These are phyloP conservation scores for Trichomalopsis sarcophagae DNA, from an alignment of 1,140 invertebrate species.

Conservation along the genomic window DNA sequence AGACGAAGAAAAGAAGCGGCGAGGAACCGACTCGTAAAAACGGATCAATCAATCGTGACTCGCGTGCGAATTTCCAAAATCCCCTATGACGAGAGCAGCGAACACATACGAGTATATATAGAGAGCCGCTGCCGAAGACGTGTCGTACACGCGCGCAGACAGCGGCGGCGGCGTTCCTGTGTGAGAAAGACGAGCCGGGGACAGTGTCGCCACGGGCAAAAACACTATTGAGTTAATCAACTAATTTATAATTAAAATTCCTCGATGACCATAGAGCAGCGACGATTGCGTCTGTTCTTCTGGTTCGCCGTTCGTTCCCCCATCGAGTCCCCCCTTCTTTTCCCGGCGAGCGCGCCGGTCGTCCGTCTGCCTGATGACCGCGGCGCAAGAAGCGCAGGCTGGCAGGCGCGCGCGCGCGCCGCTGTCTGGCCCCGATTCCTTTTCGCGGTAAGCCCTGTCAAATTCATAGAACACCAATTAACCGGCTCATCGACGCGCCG, in stretches of 20 bases:
- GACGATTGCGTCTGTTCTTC: slow-evolving; percentile 31
- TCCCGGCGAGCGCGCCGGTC: slow-evolving; percentile 23
- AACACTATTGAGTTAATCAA: slow-evolving; percentile 77
- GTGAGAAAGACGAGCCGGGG: slow-evolving; percentile 60
- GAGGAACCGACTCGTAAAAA: slow-evolving; percentile 25
- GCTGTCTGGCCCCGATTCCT: slow-evolving; percentile 63
- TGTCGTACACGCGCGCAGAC: slow-evolving; percentile 1
- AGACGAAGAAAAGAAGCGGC: neutral
- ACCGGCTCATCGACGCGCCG: slow-evolving; percentile 51
- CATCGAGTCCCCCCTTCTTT: slow-evolving; percentile 18
- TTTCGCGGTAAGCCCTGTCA: slow-evolving; percentile 71
- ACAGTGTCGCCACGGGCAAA: slow-evolving; percentile 70
- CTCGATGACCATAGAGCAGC: slow-evolving; percentile 57
- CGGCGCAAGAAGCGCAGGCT: slow-evolving; percentile 61
- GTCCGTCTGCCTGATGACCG: slow-evolving; percentile 54
- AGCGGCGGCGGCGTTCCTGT: slow-evolving; percentile 42
- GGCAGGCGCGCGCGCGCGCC: slow-evolving; percentile 42
- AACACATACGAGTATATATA: slow-evolving; percentile 8
- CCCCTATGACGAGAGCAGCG: neutral
- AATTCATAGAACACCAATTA: slow-evolving; percentile 76
- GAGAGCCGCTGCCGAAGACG: slow-evolving; percentile 34
- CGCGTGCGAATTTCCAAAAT: slow-evolving; percentile 42
- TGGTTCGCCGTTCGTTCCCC: neutral
- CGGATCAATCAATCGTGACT: slow-evolving; percentile 50
- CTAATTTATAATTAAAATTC: slow-evolving; percentile 77